Evolutionary conservation across 2,888 invertebrate species (phyloP).

Genomic region (Eutolmus rufibarbis): DNA sequence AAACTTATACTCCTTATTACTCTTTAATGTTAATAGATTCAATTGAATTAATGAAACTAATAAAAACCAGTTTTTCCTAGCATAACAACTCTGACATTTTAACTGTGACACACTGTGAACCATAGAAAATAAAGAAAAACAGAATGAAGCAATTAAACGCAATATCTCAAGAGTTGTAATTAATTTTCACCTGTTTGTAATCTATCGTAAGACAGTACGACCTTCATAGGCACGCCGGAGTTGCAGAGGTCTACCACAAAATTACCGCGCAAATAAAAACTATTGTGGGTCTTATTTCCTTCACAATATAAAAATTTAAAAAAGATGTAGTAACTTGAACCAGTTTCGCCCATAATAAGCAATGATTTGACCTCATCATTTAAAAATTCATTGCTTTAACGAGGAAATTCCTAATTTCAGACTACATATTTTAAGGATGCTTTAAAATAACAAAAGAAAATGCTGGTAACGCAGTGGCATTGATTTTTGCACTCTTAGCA

Average conservation of each 20-base stretch:
- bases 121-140: background rate
- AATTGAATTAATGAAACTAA: background rate
- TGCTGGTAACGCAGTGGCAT: background rate
- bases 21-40: background rate
- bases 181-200: slow-evolving; percentile 7
- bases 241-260: background rate
- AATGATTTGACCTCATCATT: background rate
- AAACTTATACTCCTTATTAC: background rate
- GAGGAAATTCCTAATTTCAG: background rate
- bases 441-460: background rate
- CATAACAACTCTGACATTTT: background rate
- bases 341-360: background rate
- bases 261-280: background rate
- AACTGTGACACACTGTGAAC: background rate
- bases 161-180: background rate
- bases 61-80: background rate
- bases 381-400: background rate
- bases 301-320: background rate
- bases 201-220: background rate
- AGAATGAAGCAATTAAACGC: background rate
- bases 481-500: background rate
- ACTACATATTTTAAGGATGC: background rate
- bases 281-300: background rate
- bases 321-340: background rate
- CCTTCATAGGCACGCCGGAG: background rate